Conservation (phyloP, 2,888 invertebrate genomes). For the Anthrax anthrax region DNA sequence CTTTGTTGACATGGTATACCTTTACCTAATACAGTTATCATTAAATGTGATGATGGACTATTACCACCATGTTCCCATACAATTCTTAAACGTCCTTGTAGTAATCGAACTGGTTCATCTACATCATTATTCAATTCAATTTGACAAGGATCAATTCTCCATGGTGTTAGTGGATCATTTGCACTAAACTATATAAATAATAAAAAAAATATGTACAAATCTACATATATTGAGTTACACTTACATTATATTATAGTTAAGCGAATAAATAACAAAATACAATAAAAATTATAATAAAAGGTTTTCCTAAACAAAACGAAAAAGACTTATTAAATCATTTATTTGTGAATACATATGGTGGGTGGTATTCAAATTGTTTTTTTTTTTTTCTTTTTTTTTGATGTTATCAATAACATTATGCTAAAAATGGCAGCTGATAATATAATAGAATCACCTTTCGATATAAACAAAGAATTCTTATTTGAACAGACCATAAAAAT, state of each 20-base stretch:
- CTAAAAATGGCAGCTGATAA: no score
- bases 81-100: slow-evolving; percentile 41
- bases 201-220: background rate
- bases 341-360: no score
- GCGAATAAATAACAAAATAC: slow-evolving; percentile 2
- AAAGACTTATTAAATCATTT: no score
- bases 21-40: slow-evolving; percentile 31
- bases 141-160: slow-evolving; percentile 41
- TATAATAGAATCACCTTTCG: no score
- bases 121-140: slow-evolving; percentile 35
- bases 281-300: background rate
- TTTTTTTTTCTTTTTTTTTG: no score
- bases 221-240: no score
- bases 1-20: slow-evolving; percentile 27
- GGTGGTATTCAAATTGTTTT: no score
- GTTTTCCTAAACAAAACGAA: background rate
- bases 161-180: slow-evolving; percentile 37
- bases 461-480: no score
- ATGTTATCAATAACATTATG: no score
- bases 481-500: no score
- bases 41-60: slow-evolving; percentile 26
- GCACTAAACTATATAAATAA: slow-evolving; percentile 6
- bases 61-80: slow-evolving; percentile 36
- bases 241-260: no score
- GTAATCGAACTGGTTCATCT: slow-evolving; percentile 40